Evolutionary conservation across 2,797 vertebrate species (phyloP).

Genomic region (Artibeus lituratus): DNA sequence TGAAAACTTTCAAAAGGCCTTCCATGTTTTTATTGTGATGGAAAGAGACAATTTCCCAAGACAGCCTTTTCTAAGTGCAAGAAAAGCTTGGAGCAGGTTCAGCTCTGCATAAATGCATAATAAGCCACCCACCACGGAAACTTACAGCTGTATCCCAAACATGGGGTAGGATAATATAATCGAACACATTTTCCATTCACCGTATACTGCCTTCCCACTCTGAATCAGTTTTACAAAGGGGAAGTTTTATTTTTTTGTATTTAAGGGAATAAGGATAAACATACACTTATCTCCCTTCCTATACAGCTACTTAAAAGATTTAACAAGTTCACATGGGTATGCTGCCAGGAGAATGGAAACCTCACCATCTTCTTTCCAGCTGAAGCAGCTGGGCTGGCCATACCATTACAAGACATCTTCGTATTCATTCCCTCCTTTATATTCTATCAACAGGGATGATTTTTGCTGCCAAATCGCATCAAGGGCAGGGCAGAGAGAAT

Average conservation of each 20-base stretch:
- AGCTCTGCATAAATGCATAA: constrained; percentile 2
- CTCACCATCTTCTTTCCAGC: neutral
- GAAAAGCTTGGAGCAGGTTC: constrained; percentile 19
- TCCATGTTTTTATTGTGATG: neutral
- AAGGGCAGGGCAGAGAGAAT: neutral
- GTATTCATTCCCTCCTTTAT: neutral
- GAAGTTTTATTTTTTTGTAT: constrained; percentile 29
- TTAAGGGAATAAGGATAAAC: neutral
- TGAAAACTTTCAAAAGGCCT: neutral
- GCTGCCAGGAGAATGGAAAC: constrained; percentile 1
- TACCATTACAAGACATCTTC: neutral
- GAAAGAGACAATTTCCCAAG: neutral
- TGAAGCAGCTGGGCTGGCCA: neutral
- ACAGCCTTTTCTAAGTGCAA: constrained; percentile 1
- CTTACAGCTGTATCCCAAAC: constrained; percentile 27
- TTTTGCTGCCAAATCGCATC: neutral
- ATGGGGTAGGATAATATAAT: neutral
- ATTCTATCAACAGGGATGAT: neutral
- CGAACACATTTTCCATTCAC: neutral
- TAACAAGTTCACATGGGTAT: neutral
- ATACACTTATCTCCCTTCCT: neutral
- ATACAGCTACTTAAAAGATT: constrained; percentile 44
- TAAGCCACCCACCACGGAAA: constrained; percentile 50
- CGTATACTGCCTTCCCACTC: neutral
- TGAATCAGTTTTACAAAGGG: constrained; percentile 19